Conservation (phyloP, 2,888 invertebrate species). For the Anthoptus insignis region DNA sequence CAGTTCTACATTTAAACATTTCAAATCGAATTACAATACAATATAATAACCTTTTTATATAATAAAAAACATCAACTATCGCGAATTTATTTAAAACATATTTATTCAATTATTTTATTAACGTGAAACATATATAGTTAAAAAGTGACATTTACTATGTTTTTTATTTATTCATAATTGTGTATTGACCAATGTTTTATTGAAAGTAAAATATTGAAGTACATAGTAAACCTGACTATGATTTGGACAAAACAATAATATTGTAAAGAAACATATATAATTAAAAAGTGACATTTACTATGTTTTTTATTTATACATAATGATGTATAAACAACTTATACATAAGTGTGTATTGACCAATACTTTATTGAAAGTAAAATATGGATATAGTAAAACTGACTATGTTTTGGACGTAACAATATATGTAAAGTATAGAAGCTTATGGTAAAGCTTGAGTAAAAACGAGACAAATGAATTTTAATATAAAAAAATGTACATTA, state of each 20-base stretch:
- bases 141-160: not conserved
- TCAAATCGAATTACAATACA: conserved; percentile 26
- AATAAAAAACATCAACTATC: conserved; percentile 28
- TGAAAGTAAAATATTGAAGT: conserved; percentile 16
- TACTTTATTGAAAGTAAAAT: conserved; percentile 12
- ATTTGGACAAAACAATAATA: no score
- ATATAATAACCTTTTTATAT: conserved; percentile 31
- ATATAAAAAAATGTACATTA: not conserved
- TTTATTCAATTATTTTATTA: conserved; percentile 9
- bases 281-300: not conserved
- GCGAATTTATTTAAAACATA: conserved; percentile 32
- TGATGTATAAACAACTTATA: no score
- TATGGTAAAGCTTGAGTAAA: conserved; percentile 1
- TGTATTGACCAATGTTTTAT: not conserved
- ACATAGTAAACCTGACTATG: no score
- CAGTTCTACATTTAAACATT: conserved; percentile 12
- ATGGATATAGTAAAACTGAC: conserved; percentile 28
- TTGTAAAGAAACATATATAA: conserved; percentile 18
- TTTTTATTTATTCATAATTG: no score
- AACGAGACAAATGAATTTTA: conserved; percentile 3
- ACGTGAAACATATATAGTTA: conserved; percentile 15
- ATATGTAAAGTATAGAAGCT: conserved; percentile 2
- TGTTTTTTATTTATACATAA: no score
- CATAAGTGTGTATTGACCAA: not conserved
- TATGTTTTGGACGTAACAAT: conserved; percentile 23